Base-by-base conservation (phyloP, 2,797 vertebrate genomes). In the Hemitrygon akajei region DNA sequence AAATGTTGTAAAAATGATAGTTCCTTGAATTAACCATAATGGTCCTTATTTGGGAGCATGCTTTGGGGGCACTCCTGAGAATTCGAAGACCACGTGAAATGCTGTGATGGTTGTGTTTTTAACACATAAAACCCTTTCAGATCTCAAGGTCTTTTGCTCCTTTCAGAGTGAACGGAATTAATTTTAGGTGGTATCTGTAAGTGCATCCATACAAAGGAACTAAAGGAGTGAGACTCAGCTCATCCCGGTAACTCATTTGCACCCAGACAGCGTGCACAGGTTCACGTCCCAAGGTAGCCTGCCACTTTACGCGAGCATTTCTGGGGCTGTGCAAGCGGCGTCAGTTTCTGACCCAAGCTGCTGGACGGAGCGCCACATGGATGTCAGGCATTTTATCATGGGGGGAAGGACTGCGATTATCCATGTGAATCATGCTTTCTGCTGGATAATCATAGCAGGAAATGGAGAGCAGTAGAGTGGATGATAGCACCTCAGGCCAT, bases 141-240 rank as follows among this genome's bases (percentile, higher is more conserved):
- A 14, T 86, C 56, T n/a, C 82, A 86, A 86, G 82, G 56, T 60
- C 82, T 60, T 58, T 60, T 86, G 56, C 27, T 30, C 56, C 82
- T 86, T 86, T 86, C 82, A 86, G 58, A 60, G 60, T 86, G 82
- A 86, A 60, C 14, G 14, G 3, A n/a, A 86, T 86, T 86, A 86
- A 86, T 86, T 58, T n/a, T 27, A 86, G 82, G 27, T 60, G 40
- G 6, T 80, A 40, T 80, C 79, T 40, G 16, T 80, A 80, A 80
- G 20, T 58, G 63, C 60, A 89, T 69, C 86, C 20, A 16, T 89
- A 69, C 86, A 89, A 89, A 89, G 60, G 20, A 63, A 34, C 58
- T 7, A 87, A 63, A 87, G 30, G 27, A 60, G 82, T 6, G 30
- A 37, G 18, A 20, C 86, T 10, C 86, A 66, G 7, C 18, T 69